These are phyloP conservation scores for Nephrotoma guestfalica DNA, from an alignment of 2,888 invertebrate genomes.

Conservation along the genomic window DNA sequence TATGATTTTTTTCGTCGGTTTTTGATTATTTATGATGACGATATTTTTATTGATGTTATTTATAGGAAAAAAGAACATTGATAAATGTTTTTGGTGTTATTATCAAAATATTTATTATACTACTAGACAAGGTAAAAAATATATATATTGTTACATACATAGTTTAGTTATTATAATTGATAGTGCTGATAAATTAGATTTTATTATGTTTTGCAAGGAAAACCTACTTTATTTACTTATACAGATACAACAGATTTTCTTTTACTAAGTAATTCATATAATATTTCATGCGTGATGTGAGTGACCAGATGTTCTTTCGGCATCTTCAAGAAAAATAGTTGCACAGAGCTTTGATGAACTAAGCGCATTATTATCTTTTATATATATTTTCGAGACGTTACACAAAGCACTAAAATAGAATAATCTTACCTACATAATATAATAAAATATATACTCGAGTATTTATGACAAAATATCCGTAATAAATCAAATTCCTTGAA, in stretches of 20 bases:
- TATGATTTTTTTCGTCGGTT: neutral
- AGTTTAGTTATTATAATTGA: neutral
- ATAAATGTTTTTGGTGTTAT: constrained; percentile 2
- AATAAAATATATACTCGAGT: neutral
- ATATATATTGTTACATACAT: neutral
- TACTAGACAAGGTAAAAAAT: neutral
- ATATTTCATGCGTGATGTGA: neutral
- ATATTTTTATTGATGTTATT: constrained; percentile 4
- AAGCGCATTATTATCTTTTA: neutral
- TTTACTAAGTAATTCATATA: neutral
- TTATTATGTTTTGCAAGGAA: neutral
- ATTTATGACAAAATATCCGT: neutral
- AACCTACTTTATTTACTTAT: neutral
- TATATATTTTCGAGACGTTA: neutral
- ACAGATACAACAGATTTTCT: neutral
- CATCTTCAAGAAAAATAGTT: too few species aligned
- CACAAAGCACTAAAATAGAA: neutral
- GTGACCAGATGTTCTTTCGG: neutral
- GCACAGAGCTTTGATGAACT: neutral
- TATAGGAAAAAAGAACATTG: constrained; percentile 2
- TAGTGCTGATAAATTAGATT: neutral
- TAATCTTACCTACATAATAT: neutral
- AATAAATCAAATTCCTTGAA: neutral
- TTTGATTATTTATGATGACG: constrained; percentile 2
- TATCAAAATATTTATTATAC: constrained; percentile 2